These are phyloP conservation scores for Metellina segmentata DNA, from an alignment of 2,888 invertebrate species.

Conservation along the genomic window DNA sequence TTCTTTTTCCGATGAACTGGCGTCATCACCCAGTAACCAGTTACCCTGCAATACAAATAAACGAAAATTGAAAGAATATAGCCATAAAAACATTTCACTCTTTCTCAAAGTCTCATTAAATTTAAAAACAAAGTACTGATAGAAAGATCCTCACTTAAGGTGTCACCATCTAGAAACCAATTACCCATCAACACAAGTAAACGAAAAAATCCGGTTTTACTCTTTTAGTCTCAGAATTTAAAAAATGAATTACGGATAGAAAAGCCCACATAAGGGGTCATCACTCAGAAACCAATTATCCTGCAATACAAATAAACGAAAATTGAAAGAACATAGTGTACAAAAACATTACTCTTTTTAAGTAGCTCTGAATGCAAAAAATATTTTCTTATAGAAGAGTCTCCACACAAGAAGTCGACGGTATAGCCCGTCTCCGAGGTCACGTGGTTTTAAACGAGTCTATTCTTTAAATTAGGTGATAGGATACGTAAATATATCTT, in stretches of 20 bases:
- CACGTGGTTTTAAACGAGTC: too few relatives aligned
- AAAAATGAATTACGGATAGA: too few relatives aligned
- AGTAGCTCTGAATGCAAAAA: too few relatives aligned
- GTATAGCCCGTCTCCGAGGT: too few relatives aligned
- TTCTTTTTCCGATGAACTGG: constrained; percentile 22
- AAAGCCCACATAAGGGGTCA: neutral
- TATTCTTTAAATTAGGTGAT: too few relatives aligned
- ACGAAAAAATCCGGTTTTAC: neutral
- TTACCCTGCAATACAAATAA: constrained; percentile 44
- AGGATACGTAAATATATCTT: too few relatives aligned
- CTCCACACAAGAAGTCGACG: too few relatives aligned
- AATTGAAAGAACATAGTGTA: neutral
- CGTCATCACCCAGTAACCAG: constrained; percentile 48
- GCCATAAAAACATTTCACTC: neutral
- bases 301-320: constrained; percentile 26
- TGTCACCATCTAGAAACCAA: constrained; percentile 36
- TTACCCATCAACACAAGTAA: constrained; percentile 38
- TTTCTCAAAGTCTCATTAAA: neutral
- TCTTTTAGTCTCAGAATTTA: neutral
- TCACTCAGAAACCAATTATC: constrained; percentile 50
- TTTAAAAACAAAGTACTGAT: too few relatives aligned
- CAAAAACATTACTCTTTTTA: neutral
- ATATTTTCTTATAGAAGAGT: too few relatives aligned
- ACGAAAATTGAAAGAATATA: neutral
- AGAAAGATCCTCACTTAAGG: too few relatives aligned